Evolutionary conservation across 1,140 invertebrate genomes (phyloP).

Genomic region (Nymphalis io): DNA sequence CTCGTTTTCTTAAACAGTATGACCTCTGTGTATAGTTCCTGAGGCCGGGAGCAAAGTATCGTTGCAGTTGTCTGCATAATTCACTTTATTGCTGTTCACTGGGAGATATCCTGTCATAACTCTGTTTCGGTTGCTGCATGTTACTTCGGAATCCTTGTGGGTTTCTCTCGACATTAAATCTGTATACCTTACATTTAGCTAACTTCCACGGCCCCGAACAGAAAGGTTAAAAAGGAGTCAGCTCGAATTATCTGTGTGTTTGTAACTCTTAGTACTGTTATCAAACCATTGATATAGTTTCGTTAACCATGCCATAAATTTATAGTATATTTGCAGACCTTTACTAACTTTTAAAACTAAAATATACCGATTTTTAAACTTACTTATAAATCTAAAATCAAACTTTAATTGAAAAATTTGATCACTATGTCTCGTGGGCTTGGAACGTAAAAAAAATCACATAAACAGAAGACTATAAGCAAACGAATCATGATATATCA

Average conservation of each 20-base stretch:
- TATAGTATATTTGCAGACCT: no score
- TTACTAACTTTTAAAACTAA: no score
- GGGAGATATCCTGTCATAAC: constrained; percentile 61
- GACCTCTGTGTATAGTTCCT: constrained; percentile 32
- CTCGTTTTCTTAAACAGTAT: constrained; percentile 5
- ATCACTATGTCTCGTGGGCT: no score
- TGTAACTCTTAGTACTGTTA: no score
- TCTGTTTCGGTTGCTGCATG: constrained; percentile 40
- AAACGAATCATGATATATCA: not conserved
- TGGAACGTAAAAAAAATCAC: not conserved
- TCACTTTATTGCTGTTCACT: constrained; percentile 65
- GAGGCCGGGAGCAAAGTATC: constrained; percentile 67
- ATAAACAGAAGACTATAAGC: not conserved
- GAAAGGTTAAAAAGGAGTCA: no score
- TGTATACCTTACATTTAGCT: not conserved
- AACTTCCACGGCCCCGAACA: no score
- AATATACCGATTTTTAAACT: no score
- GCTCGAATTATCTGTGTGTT: no score
- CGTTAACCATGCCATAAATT: no score
- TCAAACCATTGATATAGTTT: no score
- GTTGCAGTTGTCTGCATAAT: constrained; percentile 74
- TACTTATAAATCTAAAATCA: no score
- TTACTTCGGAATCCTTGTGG: constrained; percentile 30
- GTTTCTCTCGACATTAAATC: not conserved
- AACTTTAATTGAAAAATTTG: no score